Evolutionary conservation across 1,140 invertebrate genomes (phyloP).

Genomic region (Drosophila littoralis): DNA sequence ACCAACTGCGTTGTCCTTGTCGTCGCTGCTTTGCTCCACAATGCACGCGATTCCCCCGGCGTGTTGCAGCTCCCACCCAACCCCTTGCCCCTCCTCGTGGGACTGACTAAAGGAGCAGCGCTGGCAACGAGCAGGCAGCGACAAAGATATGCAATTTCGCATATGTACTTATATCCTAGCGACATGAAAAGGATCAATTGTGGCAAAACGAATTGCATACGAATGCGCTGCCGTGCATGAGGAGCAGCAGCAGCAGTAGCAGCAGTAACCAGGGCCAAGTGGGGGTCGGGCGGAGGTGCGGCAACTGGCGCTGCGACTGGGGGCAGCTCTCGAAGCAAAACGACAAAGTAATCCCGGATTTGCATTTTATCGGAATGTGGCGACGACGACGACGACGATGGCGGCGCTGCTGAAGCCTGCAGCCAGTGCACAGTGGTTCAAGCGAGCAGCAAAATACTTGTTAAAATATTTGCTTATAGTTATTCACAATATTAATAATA

Average conservation of each 20-base stretch:
- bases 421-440: slow-evolving; percentile 22
- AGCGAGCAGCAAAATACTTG: not conserved
- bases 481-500: not conserved
- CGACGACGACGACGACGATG: slow-evolving; percentile 59
- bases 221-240: slow-evolving; percentile 68
- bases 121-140: slow-evolving; percentile 51
- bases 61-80: not conserved
- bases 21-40: slow-evolving; percentile 4
- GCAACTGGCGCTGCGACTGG: slow-evolving; percentile 28
- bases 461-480: not conserved
- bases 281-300: not conserved
- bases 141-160: slow-evolving; percentile 83
- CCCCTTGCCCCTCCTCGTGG: not conserved
- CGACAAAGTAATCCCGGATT: slow-evolving; percentile 82
- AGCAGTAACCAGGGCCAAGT: not conserved
- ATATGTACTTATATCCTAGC: slow-evolving; percentile 83
- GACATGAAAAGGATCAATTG: slow-evolving; percentile 83
- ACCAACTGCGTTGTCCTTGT: slow-evolving; percentile 30
- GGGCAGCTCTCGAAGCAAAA: slow-evolving; percentile 77
- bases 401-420: slow-evolving; percentile 48
- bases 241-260: not conserved
- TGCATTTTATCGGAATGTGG: slow-evolving; percentile 82
- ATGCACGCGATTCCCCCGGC: slow-evolving; percentile 31
- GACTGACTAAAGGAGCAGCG: slow-evolving; percentile 39
- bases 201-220: slow-evolving; percentile 83